Conservation (phyloP, 2,113 vertebrate species). For the Periophthalmodon schlosseri region DNA sequence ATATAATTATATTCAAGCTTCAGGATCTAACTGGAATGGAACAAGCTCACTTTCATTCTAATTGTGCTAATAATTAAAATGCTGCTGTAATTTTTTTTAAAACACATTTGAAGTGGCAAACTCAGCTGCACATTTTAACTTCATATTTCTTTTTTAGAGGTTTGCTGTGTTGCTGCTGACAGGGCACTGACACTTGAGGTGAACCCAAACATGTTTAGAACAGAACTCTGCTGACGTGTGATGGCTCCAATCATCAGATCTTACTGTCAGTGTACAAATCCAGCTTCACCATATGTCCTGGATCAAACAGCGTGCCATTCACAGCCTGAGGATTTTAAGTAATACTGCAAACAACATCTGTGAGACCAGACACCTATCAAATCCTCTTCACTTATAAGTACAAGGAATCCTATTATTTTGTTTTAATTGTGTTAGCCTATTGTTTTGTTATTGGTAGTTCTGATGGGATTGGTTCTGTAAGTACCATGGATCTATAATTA, state of each 20-base stretch:
- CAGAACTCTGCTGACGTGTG: conserved; percentile 48
- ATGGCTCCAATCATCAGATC: conserved; percentile 44
- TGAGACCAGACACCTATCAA: conserved; percentile 11
- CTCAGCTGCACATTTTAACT: not conserved
- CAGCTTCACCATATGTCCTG: conserved; percentile 28
- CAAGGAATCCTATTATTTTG: not conserved
- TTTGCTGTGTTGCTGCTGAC: conserved; percentile 17
- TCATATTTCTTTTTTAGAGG: not conserved
- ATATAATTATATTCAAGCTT: no score
- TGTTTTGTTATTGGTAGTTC: not conserved
- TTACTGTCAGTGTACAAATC: conserved; percentile 40
- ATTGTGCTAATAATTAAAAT: not conserved
- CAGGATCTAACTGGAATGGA: not conserved
- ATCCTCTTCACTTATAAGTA: conserved; percentile 18
- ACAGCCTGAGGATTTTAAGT: conserved; percentile 12
- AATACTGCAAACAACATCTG: conserved; percentile 34
- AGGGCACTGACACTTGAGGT: conserved; percentile 27
- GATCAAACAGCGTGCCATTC: conserved; percentile 37
- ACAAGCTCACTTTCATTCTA: not conserved
- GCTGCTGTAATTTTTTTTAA: not conserved
- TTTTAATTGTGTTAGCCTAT: conserved; percentile 3
- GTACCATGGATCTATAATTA: not conserved
- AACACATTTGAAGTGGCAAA: not conserved
- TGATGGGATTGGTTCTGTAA: not conserved
- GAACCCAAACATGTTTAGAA: conserved; percentile 30